Conservation (phyloP, 1,140 invertebrate species). For the Aphis craccivora region DNA sequence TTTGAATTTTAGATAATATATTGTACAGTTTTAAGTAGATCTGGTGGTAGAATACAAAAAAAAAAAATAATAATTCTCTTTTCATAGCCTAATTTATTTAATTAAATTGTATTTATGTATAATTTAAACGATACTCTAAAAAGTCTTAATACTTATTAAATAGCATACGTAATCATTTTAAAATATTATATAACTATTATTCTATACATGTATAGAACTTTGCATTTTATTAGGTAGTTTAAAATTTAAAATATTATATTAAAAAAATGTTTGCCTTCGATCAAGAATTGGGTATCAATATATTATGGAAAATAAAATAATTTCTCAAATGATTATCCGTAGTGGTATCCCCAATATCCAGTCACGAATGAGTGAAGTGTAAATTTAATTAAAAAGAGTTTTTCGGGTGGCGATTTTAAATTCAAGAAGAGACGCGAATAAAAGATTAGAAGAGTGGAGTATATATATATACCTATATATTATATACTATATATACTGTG, state of each 20-base stretch:
- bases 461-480: background rate
- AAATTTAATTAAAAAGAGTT: conserved; percentile 39
- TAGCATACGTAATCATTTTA: background rate
- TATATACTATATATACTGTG: background rate
- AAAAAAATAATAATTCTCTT: background rate
- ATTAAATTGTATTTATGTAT: background rate
- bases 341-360: background rate
- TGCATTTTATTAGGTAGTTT: background rate
- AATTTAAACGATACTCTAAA: background rate
- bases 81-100: background rate
- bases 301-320: background rate
- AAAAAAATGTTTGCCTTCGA: background rate
- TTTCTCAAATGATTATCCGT: background rate
- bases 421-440: conserved; percentile 12
- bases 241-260: background rate
- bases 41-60: background rate
- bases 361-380: background rate
- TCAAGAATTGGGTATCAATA: background rate
- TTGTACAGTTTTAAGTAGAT: background rate
- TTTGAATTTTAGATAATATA: background rate
- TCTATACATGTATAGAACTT: background rate
- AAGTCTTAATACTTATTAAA: background rate
- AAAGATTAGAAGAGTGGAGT: conserved; percentile 34
- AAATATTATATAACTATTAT: no score
- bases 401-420: conserved; percentile 30